Evolutionary conservation across 1,140 invertebrate genomes (phyloP), one percentile per base, ranked within the genome.

Genomic region (Drosophila orosa): DNA sequence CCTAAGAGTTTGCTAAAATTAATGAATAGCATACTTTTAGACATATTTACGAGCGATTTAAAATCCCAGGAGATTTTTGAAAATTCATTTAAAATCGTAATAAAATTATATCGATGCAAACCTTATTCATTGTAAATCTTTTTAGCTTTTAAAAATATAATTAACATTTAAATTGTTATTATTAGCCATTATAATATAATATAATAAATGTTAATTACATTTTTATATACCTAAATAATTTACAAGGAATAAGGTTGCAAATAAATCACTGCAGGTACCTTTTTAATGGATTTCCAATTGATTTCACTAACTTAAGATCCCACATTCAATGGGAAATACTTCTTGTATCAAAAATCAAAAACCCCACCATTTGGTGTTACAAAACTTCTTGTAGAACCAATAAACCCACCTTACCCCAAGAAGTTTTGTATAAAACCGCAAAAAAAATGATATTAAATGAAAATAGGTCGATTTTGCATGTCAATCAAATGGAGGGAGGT

Each of bases 381-480:
- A 33, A 63, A 57, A 10, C 22, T 0, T 10, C 12, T 3, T 3
- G 17, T 8, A 12, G 3, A 25, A 39, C 8, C 29, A 9, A 27
- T 33, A 42, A 29, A 19, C 52, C 24, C 58, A 12, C 12, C 40
- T 24, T 29, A 24, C 37, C 29, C 52, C n/a, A n/a, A n/a, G n/a
- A n/a, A n/a, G n/a, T n/a, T 15, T 25, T 15, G 31, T 24, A 13
- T 25, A 42, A 19, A 42, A 19, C 25, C 15, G 22, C 15, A 69
- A 69, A 40, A 75, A 62, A 58, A 45, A 45, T 57, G 39, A 69
- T 75, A 67, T 78, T 40, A 71, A 78, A 78, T 27, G 52, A 78
- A 87, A 80, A 78, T 74, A 79, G 77, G 74, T 81, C 80, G 71
- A 74, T 74, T 77, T 78, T 80, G 79, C 78, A 80, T 78, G 78